Base-by-base conservation (phyloP, 2,888 invertebrate species). In the Aphodius granarius region DNA sequence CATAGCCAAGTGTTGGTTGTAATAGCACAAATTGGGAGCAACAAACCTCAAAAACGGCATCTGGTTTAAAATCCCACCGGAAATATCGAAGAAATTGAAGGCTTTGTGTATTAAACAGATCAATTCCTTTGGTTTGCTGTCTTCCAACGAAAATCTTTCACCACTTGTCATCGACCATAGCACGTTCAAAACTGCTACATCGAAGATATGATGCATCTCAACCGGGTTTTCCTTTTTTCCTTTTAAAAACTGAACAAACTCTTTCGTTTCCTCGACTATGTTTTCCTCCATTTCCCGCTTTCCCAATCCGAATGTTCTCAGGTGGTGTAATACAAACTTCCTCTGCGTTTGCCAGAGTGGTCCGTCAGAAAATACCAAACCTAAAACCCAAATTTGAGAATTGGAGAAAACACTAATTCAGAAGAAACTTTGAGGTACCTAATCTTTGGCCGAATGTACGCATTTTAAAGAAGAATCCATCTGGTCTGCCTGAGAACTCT, bases 141-240 rank as follows among this genome's bases (percentile, higher is more conserved):
- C 92, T 43, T 90, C 88, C 71, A 91, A 88, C 63, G 90, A 87
- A 82, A 92, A 93, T 81, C 92, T 88, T 85, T 89, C 86, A 81
- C 93, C 93, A 71, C 94, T 93, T 72, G 92, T 89, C 87, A 92
- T 91, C 19, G 89, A 89, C 94, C 94, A 94, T 17, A 94, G 83
- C 0, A 91, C 89, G 84, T 94, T 94, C 78, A 94, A 85, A 0
- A 93, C 91, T 0, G 91, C 89, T 63, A 91, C 86, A 75, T 92
- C 91, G 65, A 94, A 89, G 17, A 66, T 15, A 5, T 73, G 65
- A 13, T 76, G 66, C 70, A 76, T 65, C n/a, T 65, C 85, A 0
- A 92, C 86, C 0, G 90, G 85, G 63, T 72, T 72, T 19, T 85
- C 82, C 75, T 84, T 86, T 16, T 79, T 83, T 13, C n/a, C n/a